phyloP scores from a whole-genome alignment of 1,140 invertebrate genomes.

The Drosophila pectinifera region DNA sequence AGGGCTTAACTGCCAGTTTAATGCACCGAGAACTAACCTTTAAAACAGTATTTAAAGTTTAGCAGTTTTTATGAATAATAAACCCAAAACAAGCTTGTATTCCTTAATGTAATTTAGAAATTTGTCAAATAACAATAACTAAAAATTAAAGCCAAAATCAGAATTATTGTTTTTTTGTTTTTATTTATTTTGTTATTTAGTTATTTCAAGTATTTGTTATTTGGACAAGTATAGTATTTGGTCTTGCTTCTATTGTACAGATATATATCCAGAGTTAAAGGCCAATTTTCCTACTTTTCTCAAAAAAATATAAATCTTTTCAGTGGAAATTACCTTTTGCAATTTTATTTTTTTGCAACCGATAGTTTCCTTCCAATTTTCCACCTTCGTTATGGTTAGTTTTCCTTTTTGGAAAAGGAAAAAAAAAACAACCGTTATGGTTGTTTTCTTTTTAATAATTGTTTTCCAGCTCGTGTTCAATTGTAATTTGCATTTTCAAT shows the following conservation, averaged over 20 bases:
- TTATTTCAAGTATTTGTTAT: background rate
- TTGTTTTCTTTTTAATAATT: slow-evolving; percentile 14
- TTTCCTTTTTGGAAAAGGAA: no score
- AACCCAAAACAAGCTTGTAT: slow-evolving; percentile 1
- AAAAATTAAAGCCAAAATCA: background rate
- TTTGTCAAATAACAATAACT: slow-evolving; percentile 18
- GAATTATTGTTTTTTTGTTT: background rate
- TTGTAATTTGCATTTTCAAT: slow-evolving; percentile 65
- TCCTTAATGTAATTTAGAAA: background rate
- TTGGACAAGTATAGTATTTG: no score
- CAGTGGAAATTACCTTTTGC: background rate
- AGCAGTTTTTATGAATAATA: slow-evolving; percentile 30
- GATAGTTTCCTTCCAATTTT: background rate
- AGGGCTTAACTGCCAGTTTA: background rate
- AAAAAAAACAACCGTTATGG: no score
- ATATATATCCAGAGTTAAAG: no score
- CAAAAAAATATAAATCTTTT: background rate
- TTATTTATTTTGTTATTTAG: no score
- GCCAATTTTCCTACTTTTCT: no score
- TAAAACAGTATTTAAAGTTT: slow-evolving; percentile 27
- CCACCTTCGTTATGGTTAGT: background rate
- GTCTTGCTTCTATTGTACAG: no score
- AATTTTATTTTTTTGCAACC: background rate
- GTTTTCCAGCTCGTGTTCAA: slow-evolving; percentile 29
- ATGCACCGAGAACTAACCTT: background rate